These are phyloP conservation scores for Acleris emargana DNA, from an alignment of 2,888 invertebrate species.

Conservation along the genomic window DNA sequence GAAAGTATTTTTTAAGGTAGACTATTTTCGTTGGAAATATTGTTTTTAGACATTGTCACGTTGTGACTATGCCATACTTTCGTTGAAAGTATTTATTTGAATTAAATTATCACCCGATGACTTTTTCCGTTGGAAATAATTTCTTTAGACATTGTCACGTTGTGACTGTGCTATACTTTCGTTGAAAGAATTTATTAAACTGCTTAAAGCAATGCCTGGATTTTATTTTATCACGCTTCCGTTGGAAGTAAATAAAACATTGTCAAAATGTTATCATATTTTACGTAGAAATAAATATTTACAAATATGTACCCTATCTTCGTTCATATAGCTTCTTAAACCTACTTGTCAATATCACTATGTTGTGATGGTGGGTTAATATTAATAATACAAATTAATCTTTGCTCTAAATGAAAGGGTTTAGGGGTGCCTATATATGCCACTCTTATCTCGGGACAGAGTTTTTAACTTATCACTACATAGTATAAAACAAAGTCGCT, in stretches of 20 bases:
- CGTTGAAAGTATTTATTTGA: background rate
- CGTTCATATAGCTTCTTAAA: too few relatives aligned
- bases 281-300: too few relatives aligned
- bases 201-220: background rate
- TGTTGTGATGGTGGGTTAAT: too few relatives aligned
- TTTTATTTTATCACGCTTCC: background rate
- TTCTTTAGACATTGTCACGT: background rate
- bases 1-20: too few relatives aligned
- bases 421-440: too few relatives aligned
- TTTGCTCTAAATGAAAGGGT: too few relatives aligned
- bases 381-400: too few relatives aligned
- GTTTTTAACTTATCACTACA: background rate
- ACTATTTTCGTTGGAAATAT: background rate
- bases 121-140: background rate
- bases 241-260: background rate
- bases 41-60: background rate
- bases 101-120: background rate
- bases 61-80: background rate
- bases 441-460: background rate
- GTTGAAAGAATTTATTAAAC: background rate
- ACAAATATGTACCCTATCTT: too few relatives aligned
- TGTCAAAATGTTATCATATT: too few relatives aligned
- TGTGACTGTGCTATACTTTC: background rate
- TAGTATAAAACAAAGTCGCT: too few relatives aligned
- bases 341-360: too few relatives aligned